phyloP scores from a whole-genome alignment of 64 coral and sea anemone species.

The Actinia equina region DNA sequence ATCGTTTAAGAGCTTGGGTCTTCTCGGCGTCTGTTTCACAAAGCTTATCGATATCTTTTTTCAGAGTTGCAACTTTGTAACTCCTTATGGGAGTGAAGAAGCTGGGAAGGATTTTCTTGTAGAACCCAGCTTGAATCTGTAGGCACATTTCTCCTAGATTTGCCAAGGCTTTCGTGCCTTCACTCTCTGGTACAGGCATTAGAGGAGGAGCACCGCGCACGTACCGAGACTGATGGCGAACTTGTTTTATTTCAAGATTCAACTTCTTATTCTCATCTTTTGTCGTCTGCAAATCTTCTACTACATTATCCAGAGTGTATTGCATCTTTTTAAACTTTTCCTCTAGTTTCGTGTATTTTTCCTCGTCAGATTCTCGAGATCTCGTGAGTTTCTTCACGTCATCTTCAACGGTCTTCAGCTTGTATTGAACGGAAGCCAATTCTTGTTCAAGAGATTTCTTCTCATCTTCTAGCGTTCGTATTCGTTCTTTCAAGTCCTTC shows the following conservation, averaged over 20 bases:
- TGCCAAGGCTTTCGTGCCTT: background rate
- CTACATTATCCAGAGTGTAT: background rate
- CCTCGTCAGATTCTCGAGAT: background rate
- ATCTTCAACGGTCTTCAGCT: slow-evolving; percentile 16
- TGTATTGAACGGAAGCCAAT: slow-evolving; percentile 20
- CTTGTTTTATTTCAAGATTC: background rate
- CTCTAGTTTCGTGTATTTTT: slow-evolving; percentile 8
- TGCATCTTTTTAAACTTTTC: slow-evolving; percentile 17
- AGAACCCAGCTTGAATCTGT: slow-evolving; percentile 34
- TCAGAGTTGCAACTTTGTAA: slow-evolving; percentile 23
- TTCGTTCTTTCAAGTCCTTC: slow-evolving; percentile 12
- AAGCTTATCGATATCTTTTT: slow-evolving; percentile 8
- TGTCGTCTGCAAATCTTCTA: slow-evolving; percentile 15
- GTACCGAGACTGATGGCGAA: background rate
- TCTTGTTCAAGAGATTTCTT: slow-evolving; percentile 36
- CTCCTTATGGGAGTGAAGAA: slow-evolving; percentile 16
- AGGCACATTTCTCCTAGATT: slow-evolving; percentile 34
- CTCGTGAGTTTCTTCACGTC: slow-evolving; percentile 11
- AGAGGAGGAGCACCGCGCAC: background rate
- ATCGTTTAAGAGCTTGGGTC: background rate
- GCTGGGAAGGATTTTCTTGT: slow-evolving; percentile 26
- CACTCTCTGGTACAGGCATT: background rate
- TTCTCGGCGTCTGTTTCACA: background rate
- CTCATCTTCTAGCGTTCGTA: slow-evolving; percentile 29
- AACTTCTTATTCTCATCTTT: slow-evolving; percentile 17